These are phyloP conservation scores for Nylanderia fulva DNA, from an alignment of 1,140 invertebrate genomes.

Conservation along the genomic window DNA sequence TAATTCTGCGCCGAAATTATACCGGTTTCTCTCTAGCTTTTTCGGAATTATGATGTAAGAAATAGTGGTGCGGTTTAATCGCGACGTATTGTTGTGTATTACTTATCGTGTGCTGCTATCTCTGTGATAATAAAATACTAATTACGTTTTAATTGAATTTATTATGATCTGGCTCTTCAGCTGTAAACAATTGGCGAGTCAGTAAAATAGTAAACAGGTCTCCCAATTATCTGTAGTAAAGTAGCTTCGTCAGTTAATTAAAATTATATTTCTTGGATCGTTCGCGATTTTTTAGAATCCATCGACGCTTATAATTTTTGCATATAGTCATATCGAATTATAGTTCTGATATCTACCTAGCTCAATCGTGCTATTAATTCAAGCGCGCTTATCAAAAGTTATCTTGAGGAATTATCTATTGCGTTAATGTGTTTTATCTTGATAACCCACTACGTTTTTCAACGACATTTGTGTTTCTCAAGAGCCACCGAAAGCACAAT, in stretches of 20 bases:
- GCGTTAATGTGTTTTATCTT: neutral
- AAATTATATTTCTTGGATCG: neutral
- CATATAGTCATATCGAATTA: neutral
- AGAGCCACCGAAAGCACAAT: neutral
- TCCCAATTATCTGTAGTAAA: neutral
- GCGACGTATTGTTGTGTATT: neutral
- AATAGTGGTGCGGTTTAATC: neutral
- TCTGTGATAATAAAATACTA: neutral
- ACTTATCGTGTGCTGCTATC: neutral
- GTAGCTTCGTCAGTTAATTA: neutral
- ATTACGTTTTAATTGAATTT: neutral
- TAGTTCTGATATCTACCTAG: neutral
- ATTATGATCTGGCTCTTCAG: conserved; percentile 6
- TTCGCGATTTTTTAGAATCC: neutral
- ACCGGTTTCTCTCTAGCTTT: neutral
- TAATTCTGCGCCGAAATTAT: neutral
- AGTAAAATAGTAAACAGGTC: neutral
- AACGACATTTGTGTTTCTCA: neutral
- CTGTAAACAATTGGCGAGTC: neutral
- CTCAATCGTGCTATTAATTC: neutral
- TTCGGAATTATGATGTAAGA: neutral
- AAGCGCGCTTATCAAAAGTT: neutral
- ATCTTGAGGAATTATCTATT: neutral
- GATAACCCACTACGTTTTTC: neutral
- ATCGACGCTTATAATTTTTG: too few species aligned